These are phyloP conservation scores for Seladonia tumulorum DNA, from an alignment of 2,888 invertebrate genomes.

Conservation along the genomic window DNA sequence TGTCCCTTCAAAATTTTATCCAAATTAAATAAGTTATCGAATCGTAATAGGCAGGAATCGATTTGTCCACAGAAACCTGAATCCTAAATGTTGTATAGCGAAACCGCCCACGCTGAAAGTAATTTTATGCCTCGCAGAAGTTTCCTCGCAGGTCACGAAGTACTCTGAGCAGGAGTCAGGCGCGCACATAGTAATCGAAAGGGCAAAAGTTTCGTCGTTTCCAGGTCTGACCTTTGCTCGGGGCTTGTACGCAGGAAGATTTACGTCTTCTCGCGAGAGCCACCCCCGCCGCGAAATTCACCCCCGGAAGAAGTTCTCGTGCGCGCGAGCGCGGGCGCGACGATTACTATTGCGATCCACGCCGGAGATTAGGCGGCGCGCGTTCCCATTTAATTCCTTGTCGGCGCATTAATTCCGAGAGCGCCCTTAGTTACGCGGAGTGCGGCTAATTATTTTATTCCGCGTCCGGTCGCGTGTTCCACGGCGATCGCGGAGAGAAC, in stretches of 20 bases:
- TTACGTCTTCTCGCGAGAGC: not conserved
- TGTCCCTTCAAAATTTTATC: too few relatives aligned
- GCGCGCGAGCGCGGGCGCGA: not conserved
- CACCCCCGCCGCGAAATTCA: not conserved
- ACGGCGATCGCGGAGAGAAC: slow-evolving; percentile 28
- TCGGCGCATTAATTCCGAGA: not conserved
- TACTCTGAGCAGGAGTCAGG: not conserved
- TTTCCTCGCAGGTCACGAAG: not conserved
- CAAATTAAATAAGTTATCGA: not conserved
- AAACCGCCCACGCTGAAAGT: not conserved
- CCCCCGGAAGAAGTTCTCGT: not conserved
- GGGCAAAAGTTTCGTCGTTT: not conserved
- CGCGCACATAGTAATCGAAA: not conserved
- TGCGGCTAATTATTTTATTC: slow-evolving; percentile 53
- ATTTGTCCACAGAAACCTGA: too few relatives aligned
- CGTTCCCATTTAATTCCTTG: slow-evolving; percentile 2
- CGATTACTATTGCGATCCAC: slow-evolving; percentile 3
- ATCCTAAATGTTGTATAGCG: not conserved
- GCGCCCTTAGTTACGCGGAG: slow-evolving; percentile 19
- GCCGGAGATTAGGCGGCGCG: not conserved
- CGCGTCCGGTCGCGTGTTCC: slow-evolving; percentile 58
- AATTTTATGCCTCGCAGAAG: not conserved
- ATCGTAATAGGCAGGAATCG: not conserved
- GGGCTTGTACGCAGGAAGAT: not conserved
- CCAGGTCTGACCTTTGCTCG: not conserved